These are phyloP conservation scores for Macrobrachium nipponense DNA, from an alignment of 1,140 invertebrate genomes.

Conservation along the genomic window DNA sequence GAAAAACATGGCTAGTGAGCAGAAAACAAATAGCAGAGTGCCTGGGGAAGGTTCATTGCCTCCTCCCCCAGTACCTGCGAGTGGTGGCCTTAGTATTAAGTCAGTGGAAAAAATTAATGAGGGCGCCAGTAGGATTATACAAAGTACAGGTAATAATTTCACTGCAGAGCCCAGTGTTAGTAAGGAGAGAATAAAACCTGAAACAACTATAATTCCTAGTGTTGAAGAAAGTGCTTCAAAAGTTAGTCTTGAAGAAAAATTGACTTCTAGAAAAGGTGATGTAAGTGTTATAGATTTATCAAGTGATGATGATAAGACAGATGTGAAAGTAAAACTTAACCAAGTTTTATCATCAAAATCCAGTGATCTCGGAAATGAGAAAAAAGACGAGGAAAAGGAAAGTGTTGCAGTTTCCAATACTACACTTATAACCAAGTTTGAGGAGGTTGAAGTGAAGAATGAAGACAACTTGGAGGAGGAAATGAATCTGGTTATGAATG, in stretches of 20 bases:
- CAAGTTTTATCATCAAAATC: no score
- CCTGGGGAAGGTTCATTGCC: not conserved
- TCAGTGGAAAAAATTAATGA: conserved; percentile 61
- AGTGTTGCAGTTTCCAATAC: not conserved
- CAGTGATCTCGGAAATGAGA: not conserved
- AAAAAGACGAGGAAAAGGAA: conserved; percentile 9
- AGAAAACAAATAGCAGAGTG: not conserved
- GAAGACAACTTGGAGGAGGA: conserved; percentile 59
- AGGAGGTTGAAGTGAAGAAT: conserved; percentile 24
- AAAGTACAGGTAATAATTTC: no score
- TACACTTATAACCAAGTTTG: not conserved
- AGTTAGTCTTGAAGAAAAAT: not conserved
- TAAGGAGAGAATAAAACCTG: not conserved
- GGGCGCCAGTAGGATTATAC: conserved; percentile 18
- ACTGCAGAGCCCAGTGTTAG: not conserved
- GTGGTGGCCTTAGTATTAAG: conserved; percentile 48
- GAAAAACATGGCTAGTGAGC: not conserved
- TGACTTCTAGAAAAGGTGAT: not conserved
- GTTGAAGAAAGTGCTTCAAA: conserved; percentile 5
- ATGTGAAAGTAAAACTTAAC: conserved; percentile 20
- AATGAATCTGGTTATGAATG: conserved; percentile 63
- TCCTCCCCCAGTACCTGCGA: conserved; percentile 6
- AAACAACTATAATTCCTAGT: not conserved
- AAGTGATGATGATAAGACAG: conserved; percentile 59
- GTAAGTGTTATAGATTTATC: conserved; percentile 59